Percentiles rank a stretch among this genome's conserved stretches.
phyloP scores from a whole-genome alignment of 2,888 invertebrate genomes.

The Cryptus viduatorius region DNA sequence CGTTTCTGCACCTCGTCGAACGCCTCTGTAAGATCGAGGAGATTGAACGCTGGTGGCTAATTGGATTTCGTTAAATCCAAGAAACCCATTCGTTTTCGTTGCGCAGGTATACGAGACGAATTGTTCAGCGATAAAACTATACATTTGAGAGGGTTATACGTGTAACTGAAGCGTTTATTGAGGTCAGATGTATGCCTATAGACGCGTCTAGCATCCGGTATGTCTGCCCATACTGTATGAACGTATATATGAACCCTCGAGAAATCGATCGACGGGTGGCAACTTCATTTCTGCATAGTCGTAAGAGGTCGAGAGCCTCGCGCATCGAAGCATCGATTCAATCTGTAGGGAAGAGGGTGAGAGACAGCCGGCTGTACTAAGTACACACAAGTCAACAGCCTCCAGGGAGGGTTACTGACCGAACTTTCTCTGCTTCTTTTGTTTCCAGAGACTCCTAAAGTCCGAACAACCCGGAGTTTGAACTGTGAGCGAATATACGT shows the following conservation, averaged over 20 bases:
- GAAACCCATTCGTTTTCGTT: slow-evolving; percentile 25
- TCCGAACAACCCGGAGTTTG: slow-evolving; percentile 16
- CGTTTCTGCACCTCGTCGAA: slow-evolving; percentile 13
- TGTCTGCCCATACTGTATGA: slow-evolving; percentile 1
- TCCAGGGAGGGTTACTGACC: slow-evolving; percentile 60
- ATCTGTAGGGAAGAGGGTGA: slow-evolving; percentile 29
- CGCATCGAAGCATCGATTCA: slow-evolving; percentile 54
- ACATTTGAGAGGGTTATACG: background rate
- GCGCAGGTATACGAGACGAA: background rate
- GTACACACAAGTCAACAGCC: slow-evolving; percentile 58
- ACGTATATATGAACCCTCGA: background rate
- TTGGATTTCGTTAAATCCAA: slow-evolving; percentile 56
- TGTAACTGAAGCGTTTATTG: background rate
- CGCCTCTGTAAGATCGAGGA: slow-evolving; percentile 49
- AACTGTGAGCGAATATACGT: slow-evolving; percentile 16
- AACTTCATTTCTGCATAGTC: slow-evolving; percentile 39
- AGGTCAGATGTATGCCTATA: background rate
- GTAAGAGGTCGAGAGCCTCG: slow-evolving; percentile 51
- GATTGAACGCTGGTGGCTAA: slow-evolving; percentile 56
- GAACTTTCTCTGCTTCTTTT: slow-evolving; percentile 62
- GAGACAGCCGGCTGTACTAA: slow-evolving; percentile 13
- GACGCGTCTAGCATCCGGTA: slow-evolving; percentile 34
- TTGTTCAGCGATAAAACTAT: background rate
- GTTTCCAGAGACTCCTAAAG: slow-evolving; percentile 51
- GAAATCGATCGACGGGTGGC: slow-evolving; percentile 51